A percentile compares a stretch with the other conserved stretches of the same genome.
These are phyloP conservation scores for Eulithis prunata DNA, from an alignment of 2,888 invertebrate genomes.

Conservation along the genomic window DNA sequence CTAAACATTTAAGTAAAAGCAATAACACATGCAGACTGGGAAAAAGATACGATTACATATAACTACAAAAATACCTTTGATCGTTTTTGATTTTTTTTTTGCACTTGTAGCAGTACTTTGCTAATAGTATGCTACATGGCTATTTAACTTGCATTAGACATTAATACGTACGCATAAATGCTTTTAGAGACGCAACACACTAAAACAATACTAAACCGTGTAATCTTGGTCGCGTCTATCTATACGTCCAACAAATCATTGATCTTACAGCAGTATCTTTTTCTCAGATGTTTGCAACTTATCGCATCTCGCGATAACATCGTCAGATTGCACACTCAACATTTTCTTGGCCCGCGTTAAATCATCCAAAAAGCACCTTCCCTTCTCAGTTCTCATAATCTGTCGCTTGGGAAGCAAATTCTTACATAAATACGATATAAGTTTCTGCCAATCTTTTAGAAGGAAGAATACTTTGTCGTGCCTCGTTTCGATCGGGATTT, in stretches of 20 bases:
- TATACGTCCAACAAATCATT: not conserved
- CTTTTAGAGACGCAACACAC: slow-evolving; percentile 30
- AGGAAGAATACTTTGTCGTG: slow-evolving; percentile 63
- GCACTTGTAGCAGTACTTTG: slow-evolving; percentile 21
- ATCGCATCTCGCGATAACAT: slow-evolving; percentile 57
- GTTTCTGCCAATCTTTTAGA: slow-evolving; percentile 73
- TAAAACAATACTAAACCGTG: not conserved
- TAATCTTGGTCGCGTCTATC: slow-evolving; percentile 3
- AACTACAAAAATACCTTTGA: slow-evolving; percentile 48
- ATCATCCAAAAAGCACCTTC: slow-evolving; percentile 70
- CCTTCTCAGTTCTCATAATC: slow-evolving; percentile 70
- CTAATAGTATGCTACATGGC: slow-evolving; percentile 23
- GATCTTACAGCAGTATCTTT: slow-evolving; percentile 59
- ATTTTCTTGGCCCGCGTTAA: slow-evolving; percentile 70
- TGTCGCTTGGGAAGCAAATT: slow-evolving; percentile 70
- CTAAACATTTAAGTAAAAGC: slow-evolving; percentile 49
- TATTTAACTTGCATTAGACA: slow-evolving; percentile 28
- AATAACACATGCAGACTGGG: slow-evolving; percentile 45
- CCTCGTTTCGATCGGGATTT: slow-evolving; percentile 65
- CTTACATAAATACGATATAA: slow-evolving; percentile 71
- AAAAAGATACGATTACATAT: slow-evolving; percentile 59
- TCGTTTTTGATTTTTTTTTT: slow-evolving; percentile 29
- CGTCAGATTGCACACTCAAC: slow-evolving; percentile 59
- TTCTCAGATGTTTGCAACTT: slow-evolving; percentile 52
- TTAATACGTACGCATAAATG: slow-evolving; percentile 34